Evolutionary conservation across 2,797 vertebrate genomes (phyloP).

Genomic region (Heterohyrax brucei): DNA sequence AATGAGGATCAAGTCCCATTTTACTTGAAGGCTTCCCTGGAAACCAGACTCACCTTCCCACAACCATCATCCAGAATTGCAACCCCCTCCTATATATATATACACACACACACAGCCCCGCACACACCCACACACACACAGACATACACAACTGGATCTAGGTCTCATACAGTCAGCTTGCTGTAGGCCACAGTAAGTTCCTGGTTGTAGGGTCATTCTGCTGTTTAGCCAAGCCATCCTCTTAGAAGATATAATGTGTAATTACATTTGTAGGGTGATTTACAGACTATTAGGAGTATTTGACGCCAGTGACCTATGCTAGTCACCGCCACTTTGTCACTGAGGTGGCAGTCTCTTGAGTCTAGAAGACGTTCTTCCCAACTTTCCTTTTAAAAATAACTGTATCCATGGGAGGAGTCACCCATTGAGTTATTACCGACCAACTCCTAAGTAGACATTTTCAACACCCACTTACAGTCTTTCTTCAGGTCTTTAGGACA

Average conservation of each 20-base stretch:
- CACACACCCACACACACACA: too few relatives aligned
- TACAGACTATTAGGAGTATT: background rate
- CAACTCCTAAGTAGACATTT: background rate
- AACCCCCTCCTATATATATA: background rate
- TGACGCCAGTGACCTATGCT: background rate
- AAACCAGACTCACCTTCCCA: constrained; percentile 11
- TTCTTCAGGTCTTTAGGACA: background rate
- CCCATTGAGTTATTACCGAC: background rate
- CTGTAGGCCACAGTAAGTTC: background rate
- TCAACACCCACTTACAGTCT: background rate
- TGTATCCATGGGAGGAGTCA: background rate
- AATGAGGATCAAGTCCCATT: constrained; percentile 24
- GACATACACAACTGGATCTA: background rate
- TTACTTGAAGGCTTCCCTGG: background rate
- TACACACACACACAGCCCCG: too few relatives aligned
- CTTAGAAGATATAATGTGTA: background rate
- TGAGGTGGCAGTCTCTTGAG: background rate
- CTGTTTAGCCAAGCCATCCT: background rate
- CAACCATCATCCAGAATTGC: background rate
- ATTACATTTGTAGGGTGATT: background rate
- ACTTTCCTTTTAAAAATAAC: constrained; percentile 26
- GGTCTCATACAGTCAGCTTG: background rate
- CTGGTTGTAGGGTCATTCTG: background rate
- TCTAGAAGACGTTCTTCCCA: background rate
- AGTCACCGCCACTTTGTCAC: background rate